A percentile compares a stretch with the other conserved stretches of the same genome.
phyloP scores from a whole-genome alignment of 2,113 vertebrate genomes.

The Craseonycteris thonglongyai region DNA sequence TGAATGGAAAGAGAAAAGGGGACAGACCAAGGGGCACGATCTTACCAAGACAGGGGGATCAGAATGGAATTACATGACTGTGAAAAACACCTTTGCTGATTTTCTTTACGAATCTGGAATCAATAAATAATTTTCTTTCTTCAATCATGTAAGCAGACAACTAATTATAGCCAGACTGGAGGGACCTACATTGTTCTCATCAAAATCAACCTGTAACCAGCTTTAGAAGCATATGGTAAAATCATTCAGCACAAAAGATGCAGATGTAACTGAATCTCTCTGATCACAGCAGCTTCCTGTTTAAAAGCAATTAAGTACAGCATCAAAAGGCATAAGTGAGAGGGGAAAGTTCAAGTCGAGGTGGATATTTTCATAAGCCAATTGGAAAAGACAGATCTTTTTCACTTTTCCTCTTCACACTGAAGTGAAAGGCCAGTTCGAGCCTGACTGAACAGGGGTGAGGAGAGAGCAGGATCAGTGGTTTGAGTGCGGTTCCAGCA shows the following conservation, averaged over 20 bases:
- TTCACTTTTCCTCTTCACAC: neutral
- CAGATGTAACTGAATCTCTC: conserved; percentile 72
- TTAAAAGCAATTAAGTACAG: conserved; percentile 73
- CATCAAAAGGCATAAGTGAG: conserved; percentile 64
- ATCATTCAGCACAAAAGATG: conserved; percentile 13
- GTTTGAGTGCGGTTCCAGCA: neutral
- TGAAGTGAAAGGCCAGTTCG: neutral
- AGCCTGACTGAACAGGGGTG: neutral
- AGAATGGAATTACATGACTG: neutral
- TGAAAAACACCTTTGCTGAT: neutral
- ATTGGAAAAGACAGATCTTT: neutral
- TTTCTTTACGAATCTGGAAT: conserved; percentile 35
- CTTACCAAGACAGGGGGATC: neutral
- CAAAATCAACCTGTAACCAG: conserved; percentile 37
- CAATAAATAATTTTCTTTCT: conserved; percentile 54
- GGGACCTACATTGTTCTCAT: neutral
- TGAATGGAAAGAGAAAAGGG: neutral
- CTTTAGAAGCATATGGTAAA: conserved; percentile 10
- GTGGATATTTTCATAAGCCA: conserved; percentile 36
- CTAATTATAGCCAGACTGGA: conserved; percentile 37
- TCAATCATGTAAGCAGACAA: conserved; percentile 32
- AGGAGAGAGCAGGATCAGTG: neutral
- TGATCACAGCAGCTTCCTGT: conserved; percentile 69
- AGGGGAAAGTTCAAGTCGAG: conserved; percentile 58
- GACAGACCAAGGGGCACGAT: neutral